phyloP scores from a whole-genome alignment of 1,140 invertebrate genomes.

The Pseudomyrmex gracilis region DNA sequence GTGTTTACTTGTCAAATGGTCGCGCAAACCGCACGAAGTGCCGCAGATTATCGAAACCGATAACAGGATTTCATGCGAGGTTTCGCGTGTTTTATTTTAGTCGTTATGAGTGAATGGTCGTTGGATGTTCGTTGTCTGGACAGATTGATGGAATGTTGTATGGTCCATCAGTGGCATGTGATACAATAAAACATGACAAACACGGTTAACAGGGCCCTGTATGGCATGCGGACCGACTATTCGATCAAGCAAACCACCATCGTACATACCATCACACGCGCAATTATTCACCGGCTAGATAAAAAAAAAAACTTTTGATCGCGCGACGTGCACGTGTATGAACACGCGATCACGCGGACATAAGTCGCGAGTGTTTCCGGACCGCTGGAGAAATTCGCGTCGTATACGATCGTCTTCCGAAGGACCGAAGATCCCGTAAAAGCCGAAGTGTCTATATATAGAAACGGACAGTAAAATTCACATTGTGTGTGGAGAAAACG shows the following conservation, averaged over 20 bases:
- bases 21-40: not conserved
- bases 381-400: conserved; percentile 50
- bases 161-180: conserved; percentile 19
- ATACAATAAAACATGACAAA: conserved; percentile 47
- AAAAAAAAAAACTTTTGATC: conserved; percentile 10
- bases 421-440: conserved; percentile 57
- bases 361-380: conserved; percentile 22
- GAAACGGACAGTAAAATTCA: conserved; percentile 64
- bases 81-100: conserved; percentile 21
- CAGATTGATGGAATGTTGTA: conserved; percentile 35
- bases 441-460: conserved; percentile 53
- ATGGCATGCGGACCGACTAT: conserved; percentile 10
- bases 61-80: not conserved
- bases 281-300: conserved; percentile 6
- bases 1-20: not conserved
- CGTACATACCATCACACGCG: not conserved
- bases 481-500: conserved; percentile 53
- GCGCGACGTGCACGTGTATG: not conserved
- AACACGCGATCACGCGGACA: not conserved
- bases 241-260: not conserved
- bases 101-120: conserved; percentile 27
- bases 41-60: not conserved
- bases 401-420: conserved; percentile 46
- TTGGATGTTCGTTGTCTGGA: conserved; percentile 22
- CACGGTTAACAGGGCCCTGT: conserved; percentile 32